A percentile compares a stretch with the other conserved stretches of the same genome.
Evolutionary conservation across 1,140 invertebrate genomes (phyloP).

Genomic region (Drosophila subpulchrella): DNA sequence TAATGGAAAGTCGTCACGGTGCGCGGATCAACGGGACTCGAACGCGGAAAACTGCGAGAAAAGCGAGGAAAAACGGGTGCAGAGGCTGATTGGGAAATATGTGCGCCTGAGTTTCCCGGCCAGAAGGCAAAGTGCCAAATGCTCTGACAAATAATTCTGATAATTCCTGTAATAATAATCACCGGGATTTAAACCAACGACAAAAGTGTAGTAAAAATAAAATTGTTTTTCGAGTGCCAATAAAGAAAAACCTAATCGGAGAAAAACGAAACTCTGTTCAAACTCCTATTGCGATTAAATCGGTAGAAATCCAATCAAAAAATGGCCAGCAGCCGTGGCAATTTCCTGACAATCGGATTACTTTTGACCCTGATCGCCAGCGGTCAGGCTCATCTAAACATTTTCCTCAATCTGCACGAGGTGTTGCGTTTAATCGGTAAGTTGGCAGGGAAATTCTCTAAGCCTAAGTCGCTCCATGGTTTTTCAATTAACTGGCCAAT

Average conservation of each 20-base stretch:
- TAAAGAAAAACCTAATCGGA: neutral
- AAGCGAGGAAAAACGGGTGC: constrained; percentile 41
- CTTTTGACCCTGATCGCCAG: constrained; percentile 59
- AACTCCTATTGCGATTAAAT: constrained; percentile 17
- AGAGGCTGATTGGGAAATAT: constrained; percentile 58
- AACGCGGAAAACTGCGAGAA: constrained; percentile 60
- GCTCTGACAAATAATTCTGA: constrained; percentile 50
- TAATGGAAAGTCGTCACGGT: constrained; percentile 82
- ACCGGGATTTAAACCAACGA: constrained; percentile 13
- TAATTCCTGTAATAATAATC: constrained; percentile 29
- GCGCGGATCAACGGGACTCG: constrained; percentile 61
- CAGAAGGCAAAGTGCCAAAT: constrained; percentile 52
- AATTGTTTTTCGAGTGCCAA: constrained; percentile 51
- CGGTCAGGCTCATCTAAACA: constrained; percentile 78
- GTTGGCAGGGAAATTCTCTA: constrained; percentile 34
- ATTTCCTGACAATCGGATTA: constrained; percentile 77
- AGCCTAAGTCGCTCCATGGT: neutral
- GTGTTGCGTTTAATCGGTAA: constrained; percentile 84
- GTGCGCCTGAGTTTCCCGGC: constrained; percentile 47
- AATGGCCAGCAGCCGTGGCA: constrained; percentile 61
- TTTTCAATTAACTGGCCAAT: constrained; percentile 36
- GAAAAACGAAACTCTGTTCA: constrained; percentile 8
- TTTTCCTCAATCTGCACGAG: constrained; percentile 84
- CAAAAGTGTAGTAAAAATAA: constrained; percentile 26
- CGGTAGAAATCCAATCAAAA: constrained; percentile 5